Base-by-base conservation (phyloP, 2,797 vertebrate genomes). In the Gambusia yucatana region DNA sequence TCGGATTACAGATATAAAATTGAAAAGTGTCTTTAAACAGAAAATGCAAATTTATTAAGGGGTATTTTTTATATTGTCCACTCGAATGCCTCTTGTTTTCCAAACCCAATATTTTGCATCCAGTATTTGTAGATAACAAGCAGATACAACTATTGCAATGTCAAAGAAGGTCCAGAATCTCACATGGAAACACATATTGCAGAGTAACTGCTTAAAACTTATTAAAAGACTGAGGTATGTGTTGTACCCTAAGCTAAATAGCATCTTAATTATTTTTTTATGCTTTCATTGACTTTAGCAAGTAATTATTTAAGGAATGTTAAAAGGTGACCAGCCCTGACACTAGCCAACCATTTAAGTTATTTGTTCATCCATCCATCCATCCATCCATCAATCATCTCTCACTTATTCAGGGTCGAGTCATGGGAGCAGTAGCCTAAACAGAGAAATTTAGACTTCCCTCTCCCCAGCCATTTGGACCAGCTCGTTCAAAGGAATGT, bases 41-140 rank as follows among this genome's bases (percentile, higher is more conserved):
- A 63, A 63, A 77, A 81, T 44, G 25, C n/a, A 59, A 74, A 81
- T 47, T 74, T 61, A 39, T 33, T 36, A 7, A 79, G 63, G 81
- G 69, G 57, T 48, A 50, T 65, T 76, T 84, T 79, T 65, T 77
- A 76, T 1, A 6, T 46, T 30, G 41, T 81, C 75, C 50, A 73
- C 63, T 77, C 77, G 36, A 85, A 77, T 85, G 77, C 77, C 71
- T 55, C 30, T 47, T 46, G 3, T 46, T n/a, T 75, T 80, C 14
- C 16, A 28, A 20, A 59, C 14, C 63, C 57, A n/a, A 39, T 77
- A 69, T 78, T 8, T 55, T 13, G 43, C 69, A 55, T 52, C 16
- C 75, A 75, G 63, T 67, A 55, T 70, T 82, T 65, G 25, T 77
- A 48, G 50, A 82, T 82, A 74, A 76, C 47, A 39, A 41, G 50